Conservation (phyloP, 2,113 vertebrate species). For the Ellobius talpinus region DNA sequence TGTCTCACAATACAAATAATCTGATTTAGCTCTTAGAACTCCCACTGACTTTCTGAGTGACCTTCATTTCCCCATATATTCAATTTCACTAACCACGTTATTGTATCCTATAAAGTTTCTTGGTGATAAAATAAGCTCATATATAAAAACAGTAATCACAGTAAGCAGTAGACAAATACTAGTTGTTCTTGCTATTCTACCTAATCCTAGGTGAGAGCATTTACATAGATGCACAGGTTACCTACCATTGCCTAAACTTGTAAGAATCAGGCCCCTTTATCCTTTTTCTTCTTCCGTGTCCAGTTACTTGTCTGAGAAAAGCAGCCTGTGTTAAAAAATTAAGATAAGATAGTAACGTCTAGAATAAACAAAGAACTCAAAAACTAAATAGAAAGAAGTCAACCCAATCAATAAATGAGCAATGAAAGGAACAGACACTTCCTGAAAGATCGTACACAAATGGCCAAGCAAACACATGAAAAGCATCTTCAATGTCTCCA, state of each 20-base stretch:
- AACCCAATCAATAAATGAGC: not conserved
- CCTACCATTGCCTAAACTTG: not conserved
- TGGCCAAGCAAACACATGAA: not conserved
- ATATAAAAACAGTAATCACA: not conserved
- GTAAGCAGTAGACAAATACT: not conserved
- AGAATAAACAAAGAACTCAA: not conserved
- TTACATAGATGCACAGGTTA: not conserved
- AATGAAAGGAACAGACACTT: not conserved
- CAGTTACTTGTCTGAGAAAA: not conserved
- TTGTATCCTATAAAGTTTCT: not conserved
- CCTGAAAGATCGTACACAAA: not conserved
- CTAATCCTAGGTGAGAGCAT: not conserved
- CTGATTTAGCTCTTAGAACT: not conserved
- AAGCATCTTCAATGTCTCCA: not conserved
- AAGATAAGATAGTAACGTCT: not conserved
- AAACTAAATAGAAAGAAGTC: not conserved
- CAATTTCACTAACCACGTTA: conserved; percentile 6
- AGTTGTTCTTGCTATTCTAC: not conserved
- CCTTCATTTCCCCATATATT: not conserved
- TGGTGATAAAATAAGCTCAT: not conserved
- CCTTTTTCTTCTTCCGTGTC: not conserved
- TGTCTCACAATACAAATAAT: not conserved
- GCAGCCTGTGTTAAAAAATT: not conserved
- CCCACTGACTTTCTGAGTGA: not conserved
- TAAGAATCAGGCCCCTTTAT: not conserved